Conservation (phyloP, 2,888 invertebrate genomes). For the Invenusta paracnida region DNA sequence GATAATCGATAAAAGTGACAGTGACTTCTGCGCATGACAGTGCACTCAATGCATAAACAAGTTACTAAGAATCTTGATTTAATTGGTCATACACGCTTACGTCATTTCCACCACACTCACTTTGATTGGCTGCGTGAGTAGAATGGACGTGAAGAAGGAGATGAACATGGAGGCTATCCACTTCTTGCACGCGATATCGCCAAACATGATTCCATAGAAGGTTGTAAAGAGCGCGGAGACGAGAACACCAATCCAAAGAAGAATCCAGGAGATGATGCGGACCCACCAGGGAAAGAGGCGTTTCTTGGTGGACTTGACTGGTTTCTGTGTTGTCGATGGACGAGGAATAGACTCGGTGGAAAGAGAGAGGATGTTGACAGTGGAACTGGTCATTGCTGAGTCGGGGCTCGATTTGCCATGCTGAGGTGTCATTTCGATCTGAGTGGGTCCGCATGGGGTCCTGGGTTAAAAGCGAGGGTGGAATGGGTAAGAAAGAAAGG, state of each 20-base stretch:
- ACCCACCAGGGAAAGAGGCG: conserved; percentile 54
- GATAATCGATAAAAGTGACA: no score
- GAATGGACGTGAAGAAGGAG: conserved; percentile 61
- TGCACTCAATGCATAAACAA: no score
- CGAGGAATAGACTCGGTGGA: background rate
- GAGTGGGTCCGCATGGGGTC: no score
- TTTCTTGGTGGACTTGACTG: background rate
- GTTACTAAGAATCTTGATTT: no score
- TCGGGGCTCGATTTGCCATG: no score
- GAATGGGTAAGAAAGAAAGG: no score
- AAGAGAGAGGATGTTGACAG: background rate
- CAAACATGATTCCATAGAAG: conserved; percentile 62
- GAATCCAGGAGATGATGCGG: conserved; percentile 60
- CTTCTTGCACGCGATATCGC: conserved; percentile 61
- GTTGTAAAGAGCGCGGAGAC: conserved; percentile 60
- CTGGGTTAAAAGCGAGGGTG: no score
- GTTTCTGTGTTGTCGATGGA: background rate
- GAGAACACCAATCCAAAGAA: conserved; percentile 57
- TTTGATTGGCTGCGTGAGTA: conserved; percentile 63
- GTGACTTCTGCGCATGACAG: no score
- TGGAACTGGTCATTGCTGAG: no score
- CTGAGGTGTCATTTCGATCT: no score
- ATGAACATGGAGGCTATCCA: conserved; percentile 63
- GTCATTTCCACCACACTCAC: no score
- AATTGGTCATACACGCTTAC: no score